Percentiles rank a stretch among this genome's conserved stretches.
Conservation (phyloP, 1,140 invertebrate genomes). For the Euwallacea similis region DNA sequence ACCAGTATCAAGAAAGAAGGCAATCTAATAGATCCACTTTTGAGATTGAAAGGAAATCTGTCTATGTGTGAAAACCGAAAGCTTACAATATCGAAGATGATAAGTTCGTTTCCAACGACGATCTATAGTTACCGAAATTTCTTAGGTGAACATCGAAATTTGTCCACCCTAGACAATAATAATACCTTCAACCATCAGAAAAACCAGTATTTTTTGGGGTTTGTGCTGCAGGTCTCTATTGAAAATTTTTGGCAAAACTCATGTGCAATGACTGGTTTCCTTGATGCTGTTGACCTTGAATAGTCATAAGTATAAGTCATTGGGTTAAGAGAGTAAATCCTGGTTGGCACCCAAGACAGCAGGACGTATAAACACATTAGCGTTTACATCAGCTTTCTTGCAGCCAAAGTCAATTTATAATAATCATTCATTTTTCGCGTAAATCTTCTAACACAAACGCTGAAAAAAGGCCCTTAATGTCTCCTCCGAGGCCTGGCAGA, state of each 20-base stretch:
- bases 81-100: background rate
- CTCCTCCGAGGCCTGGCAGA: slow-evolving; percentile 3
- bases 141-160: background rate
- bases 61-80: too few species aligned
- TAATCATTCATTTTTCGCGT: background rate
- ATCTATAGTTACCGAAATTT: background rate
- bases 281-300: slow-evolving; percentile 9
- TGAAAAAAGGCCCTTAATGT: slow-evolving; percentile 10
- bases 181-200: background rate
- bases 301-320: background rate
- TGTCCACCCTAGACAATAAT: background rate
- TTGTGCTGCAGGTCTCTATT: background rate
- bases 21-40: too few species aligned
- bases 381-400: background rate
- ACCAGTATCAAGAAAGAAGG: too few species aligned
- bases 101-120: background rate
- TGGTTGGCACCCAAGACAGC: slow-evolving; percentile 7
- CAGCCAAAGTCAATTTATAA: slow-evolving; percentile 1
- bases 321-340: slow-evolving; percentile 8
- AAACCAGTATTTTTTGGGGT: background rate
- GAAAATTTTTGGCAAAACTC: background rate
- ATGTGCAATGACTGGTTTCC: background rate
- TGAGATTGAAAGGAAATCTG: too few species aligned
- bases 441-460: slow-evolving; percentile 15
- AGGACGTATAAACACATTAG: slow-evolving; percentile 14